Evolutionary conservation across 2,113 vertebrate genomes (phyloP), one percentile per base, ranked within the genome.

Genomic region (Dinomys branickii): DNA sequence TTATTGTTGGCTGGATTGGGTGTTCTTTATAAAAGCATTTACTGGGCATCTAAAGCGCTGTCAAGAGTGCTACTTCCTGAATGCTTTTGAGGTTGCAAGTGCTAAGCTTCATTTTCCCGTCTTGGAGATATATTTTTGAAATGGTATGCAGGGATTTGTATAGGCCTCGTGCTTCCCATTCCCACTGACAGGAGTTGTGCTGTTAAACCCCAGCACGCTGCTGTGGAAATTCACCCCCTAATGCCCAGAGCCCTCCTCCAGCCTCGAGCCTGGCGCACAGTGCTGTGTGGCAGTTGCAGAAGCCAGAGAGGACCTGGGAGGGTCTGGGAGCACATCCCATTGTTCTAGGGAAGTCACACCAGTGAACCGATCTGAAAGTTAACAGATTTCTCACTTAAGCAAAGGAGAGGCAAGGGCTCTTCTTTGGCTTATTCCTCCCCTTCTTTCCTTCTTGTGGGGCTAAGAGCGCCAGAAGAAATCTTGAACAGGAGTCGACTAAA

Each of bases 401-500:
- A 93, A 90, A 78, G 94, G 77, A 83, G 59, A 75, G 69, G 85
- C 7, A 19, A 94, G 95, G 92, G 38, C 61, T 90, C 95, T 95
- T 96, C 75, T 91, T n/a, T 0, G 35, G 20, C 91, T 9, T 2
- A 41, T 94, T 75, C 16, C 17, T 1, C 0, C 1, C 22, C 19
- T 20, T 3, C 4, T 10, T 13, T 38, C 92, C 88, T 96, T 94
- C 92, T 78, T 90, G 58, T 95, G 85, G 78, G 90, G 96, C 92
- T 97, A 91, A 71, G 95, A 96, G 95, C 94, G 94, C 90, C 96
- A 95, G 95, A 97, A 90, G 95, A 95, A 98, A 98, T 97, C 93
- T 97, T 95, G 90, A 97, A 97, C 94, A 92, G n/a, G 47, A 98
- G 96, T 97, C 96, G 98, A 99, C 98, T 99, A 99, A 99, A 99